A percentile compares a stretch with the other conserved stretches of the same genome.
phyloP scores from a whole-genome alignment of 2,888 invertebrate species.

The Tortricodes alternella region DNA sequence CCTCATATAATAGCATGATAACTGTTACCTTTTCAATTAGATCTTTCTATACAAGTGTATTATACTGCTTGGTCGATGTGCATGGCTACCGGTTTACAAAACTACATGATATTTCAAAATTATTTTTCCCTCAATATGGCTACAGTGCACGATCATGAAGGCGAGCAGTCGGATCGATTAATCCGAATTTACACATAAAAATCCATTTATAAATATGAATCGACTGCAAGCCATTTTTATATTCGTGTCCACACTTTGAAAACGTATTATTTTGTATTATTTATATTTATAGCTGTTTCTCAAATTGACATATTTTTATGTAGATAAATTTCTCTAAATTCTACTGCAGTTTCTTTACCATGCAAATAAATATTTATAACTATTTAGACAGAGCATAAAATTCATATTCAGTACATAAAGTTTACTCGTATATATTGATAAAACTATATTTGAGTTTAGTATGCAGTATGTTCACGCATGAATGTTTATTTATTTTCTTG shows the following conservation, averaged over 20 bases:
- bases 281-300: constrained; percentile 15
- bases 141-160: constrained; percentile 68
- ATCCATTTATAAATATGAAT: constrained; percentile 41
- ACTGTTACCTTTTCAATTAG: constrained; percentile 49
- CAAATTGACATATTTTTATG: neutral
- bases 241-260: constrained; percentile 73
- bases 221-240: constrained; percentile 70
- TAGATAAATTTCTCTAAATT: constrained; percentile 26
- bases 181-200: constrained; percentile 36
- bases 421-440: too few relatives aligned
- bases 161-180: constrained; percentile 64
- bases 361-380: too few relatives aligned
- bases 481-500: constrained; percentile 8
- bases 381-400: too few relatives aligned
- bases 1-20: constrained; percentile 78
- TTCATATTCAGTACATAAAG: too few relatives aligned
- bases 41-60: constrained; percentile 36
- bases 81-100: constrained; percentile 70
- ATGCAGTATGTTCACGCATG: too few relatives aligned
- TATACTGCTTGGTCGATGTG: constrained; percentile 69
- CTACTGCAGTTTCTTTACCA: too few relatives aligned
- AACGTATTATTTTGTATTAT: constrained; percentile 37
- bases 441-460: too few relatives aligned
- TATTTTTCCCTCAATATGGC: constrained; percentile 51
- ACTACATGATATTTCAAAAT: constrained; percentile 57